A percentile compares a stretch with the other conserved stretches of the same genome.
These are phyloP conservation scores for Oreamnos americanus DNA, from an alignment of 2,113 vertebrate genomes.

Conservation along the genomic window DNA sequence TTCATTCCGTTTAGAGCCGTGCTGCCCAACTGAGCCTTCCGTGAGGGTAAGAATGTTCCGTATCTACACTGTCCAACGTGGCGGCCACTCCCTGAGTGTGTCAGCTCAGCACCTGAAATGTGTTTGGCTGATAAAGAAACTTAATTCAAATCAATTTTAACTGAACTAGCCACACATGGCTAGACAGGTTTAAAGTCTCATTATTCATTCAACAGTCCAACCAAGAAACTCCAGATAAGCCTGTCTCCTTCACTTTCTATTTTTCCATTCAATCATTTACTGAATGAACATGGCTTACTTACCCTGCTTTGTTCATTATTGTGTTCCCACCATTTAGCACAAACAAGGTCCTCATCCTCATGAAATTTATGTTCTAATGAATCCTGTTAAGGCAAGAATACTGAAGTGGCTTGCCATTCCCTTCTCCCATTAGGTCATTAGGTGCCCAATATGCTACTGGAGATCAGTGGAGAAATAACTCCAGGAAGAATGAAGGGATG, in stretches of 20 bases:
- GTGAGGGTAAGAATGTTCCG: not conserved
- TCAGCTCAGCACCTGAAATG: not conserved
- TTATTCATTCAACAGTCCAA: not conserved
- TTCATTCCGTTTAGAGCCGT: not conserved
- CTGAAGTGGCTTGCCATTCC: too few species aligned
- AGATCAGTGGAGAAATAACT: too few species aligned
- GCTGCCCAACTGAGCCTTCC: not conserved
- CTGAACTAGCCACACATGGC: not conserved
- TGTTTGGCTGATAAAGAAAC: not conserved
- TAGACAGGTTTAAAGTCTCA: not conserved
- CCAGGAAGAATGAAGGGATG: too few species aligned
- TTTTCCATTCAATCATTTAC: not conserved
- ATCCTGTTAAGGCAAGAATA: not conserved
- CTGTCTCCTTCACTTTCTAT: not conserved
- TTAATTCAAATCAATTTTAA: not conserved
- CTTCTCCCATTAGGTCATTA: too few species aligned
- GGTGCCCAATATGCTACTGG: too few species aligned
- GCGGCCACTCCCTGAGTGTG: too few species aligned
- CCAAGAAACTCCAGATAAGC: not conserved
- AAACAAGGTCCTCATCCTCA: not conserved
- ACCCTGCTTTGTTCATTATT: not conserved
- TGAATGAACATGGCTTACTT: not conserved
- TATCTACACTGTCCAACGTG: accelerated
- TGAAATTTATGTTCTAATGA: not conserved
- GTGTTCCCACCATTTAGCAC: not conserved